These are phyloP conservation scores for Eulithis testata DNA, from an alignment of 2,888 invertebrate genomes.

Conservation along the genomic window DNA sequence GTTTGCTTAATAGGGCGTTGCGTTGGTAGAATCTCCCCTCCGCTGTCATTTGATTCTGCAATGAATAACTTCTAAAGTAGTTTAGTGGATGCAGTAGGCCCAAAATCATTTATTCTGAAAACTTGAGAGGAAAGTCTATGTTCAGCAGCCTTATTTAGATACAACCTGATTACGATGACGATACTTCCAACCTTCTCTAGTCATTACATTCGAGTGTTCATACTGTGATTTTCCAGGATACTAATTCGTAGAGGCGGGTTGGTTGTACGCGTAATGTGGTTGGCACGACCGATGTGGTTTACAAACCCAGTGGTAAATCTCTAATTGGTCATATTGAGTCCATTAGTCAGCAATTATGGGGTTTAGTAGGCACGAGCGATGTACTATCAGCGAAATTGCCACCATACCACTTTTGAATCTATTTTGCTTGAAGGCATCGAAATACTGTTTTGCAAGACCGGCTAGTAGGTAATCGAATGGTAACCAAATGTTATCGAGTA, in stretches of 20 bases:
- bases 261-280: slow-evolving; percentile 64
- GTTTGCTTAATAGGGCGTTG: slow-evolving; percentile 56
- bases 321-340: slow-evolving; percentile 61
- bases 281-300: slow-evolving; percentile 56
- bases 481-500: too few relatives aligned
- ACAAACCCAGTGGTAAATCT: slow-evolving; percentile 58
- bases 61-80: slow-evolving; percentile 22
- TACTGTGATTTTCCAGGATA: slow-evolving; percentile 18
- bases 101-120: too few relatives aligned
- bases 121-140: too few relatives aligned
- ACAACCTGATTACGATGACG: too few relatives aligned
- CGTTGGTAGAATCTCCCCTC: slow-evolving; percentile 38
- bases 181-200: background rate
- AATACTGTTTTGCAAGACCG: too few relatives aligned
- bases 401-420: too few relatives aligned
- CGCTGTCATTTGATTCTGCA: slow-evolving; percentile 19
- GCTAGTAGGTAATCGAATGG: too few relatives aligned
- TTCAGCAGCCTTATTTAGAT: too few relatives aligned
- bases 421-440: too few relatives aligned
- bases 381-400: background rate
- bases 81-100: background rate
- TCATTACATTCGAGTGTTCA: background rate
- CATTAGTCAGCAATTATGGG: background rate
- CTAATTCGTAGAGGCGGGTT: slow-evolving; percentile 51
- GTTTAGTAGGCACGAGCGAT: slow-evolving; percentile 25